Conservation (phyloP, 2,113 vertebrate genomes). For the Edolisoma coerulescens region DNA sequence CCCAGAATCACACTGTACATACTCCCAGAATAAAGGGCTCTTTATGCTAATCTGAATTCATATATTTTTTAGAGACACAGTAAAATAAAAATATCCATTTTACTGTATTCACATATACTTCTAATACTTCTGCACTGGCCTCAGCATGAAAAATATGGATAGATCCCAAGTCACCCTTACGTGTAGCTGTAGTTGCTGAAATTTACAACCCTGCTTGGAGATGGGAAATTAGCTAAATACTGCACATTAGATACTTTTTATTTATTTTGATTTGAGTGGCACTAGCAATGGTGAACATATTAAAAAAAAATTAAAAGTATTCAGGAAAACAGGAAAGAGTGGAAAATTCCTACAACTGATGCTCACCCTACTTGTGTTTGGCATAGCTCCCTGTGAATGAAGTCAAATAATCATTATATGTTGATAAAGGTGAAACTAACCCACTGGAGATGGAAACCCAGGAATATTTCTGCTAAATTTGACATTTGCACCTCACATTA, state of each 20-base stretch:
- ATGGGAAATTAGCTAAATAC: conserved; percentile 66
- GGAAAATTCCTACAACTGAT: conserved; percentile 21
- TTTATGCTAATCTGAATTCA: neutral
- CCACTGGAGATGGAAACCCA: neutral
- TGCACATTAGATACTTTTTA: conserved; percentile 21
- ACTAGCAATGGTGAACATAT: neutral
- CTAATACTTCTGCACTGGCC: neutral
- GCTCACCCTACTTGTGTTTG: neutral
- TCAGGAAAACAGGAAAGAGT: neutral
- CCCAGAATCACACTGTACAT: neutral
- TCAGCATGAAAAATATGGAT: neutral
- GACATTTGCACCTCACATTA: neutral
- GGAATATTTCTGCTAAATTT: neutral
- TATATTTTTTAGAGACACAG: neutral
- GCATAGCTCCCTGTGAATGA: neutral
- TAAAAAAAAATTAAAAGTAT: neutral
- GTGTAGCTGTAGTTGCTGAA: conserved; percentile 48
- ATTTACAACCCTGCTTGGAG: conserved; percentile 54
- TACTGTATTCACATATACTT: neutral
- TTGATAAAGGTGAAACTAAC: neutral
- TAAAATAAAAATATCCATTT: neutral
- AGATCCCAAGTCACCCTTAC: neutral
- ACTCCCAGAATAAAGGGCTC: neutral
- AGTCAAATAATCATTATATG: neutral
- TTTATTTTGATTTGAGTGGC: neutral